Conservation (phyloP, 2,797 vertebrate species). For the Knipowitschia caucasica region DNA sequence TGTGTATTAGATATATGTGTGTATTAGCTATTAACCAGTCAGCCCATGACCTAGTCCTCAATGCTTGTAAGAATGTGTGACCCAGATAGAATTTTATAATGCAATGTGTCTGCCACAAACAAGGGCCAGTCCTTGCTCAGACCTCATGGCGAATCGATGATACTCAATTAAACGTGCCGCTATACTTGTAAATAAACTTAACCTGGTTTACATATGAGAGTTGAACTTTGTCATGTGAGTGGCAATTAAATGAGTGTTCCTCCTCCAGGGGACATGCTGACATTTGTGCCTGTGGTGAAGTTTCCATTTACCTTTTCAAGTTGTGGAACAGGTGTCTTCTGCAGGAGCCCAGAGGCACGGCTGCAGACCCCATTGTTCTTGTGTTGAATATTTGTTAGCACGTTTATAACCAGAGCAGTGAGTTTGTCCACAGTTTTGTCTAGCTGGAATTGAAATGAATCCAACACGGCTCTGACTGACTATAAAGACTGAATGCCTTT, state of each 20-base stretch:
- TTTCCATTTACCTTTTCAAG: slow-evolving; percentile 43
- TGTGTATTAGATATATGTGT: no score
- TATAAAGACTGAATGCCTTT: no score
- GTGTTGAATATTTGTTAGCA: slow-evolving; percentile 9
- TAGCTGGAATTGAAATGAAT: no score
- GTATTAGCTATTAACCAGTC: neutral
- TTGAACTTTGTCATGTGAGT: slow-evolving; percentile 17
- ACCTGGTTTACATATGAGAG: slow-evolving; percentile 11
- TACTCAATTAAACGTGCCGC: neutral
- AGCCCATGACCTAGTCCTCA: neutral
- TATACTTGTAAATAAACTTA: neutral
- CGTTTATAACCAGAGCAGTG: slow-evolving; percentile 7
- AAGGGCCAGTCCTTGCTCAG: slow-evolving; percentile 6
- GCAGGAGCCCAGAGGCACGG: slow-evolving; percentile 26
- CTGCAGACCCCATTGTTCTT: slow-evolving; percentile 6
- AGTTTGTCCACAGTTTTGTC: slow-evolving; percentile 30
- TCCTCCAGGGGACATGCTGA: slow-evolving; percentile 25
- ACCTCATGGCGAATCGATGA: neutral
- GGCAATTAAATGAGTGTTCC: slow-evolving; percentile 22
- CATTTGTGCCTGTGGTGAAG: slow-evolving; percentile 15
- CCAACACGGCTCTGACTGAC: no score
- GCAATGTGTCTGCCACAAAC: slow-evolving; percentile 16
- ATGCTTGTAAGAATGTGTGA: slow-evolving; percentile 28
- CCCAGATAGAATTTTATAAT: slow-evolving; percentile 18
- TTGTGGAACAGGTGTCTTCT: slow-evolving; percentile 43